Conservation (phyloP, 2,888 invertebrate genomes). For the Pediacus dermestoides region DNA sequence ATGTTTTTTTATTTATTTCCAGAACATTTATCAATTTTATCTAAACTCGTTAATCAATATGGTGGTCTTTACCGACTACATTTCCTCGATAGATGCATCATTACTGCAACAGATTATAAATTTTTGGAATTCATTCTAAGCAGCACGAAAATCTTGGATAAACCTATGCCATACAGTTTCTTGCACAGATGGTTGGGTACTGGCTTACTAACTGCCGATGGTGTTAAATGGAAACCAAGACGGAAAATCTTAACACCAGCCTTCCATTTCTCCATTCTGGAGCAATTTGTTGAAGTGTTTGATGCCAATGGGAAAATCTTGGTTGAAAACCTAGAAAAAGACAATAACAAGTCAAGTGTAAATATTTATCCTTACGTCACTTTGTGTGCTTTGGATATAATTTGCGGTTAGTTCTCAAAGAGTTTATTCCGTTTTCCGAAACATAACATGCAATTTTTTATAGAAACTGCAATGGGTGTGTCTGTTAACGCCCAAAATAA, state of each 20-base stretch:
- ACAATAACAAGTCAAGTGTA: conserved; percentile 18
- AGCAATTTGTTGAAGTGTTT: background rate
- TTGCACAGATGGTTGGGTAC: conserved; percentile 31
- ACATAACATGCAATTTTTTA: conserved; percentile 27
- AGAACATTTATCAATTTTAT: background rate
- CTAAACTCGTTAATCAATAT: no score
- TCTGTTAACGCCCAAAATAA: conserved; percentile 68
- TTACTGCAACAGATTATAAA: conserved; percentile 53
- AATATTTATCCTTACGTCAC: background rate
- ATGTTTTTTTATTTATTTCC: no score
- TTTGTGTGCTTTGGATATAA: conserved; percentile 1
- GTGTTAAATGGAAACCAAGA: conserved; percentile 11
- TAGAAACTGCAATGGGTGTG: conserved; percentile 83
- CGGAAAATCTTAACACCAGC: background rate
- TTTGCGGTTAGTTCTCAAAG: background rate
- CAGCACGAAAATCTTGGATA: conserved; percentile 26
- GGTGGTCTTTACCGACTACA: no score
- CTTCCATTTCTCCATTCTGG: background rate
- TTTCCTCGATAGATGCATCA: conserved; percentile 9
- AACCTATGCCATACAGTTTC: conserved; percentile 27
- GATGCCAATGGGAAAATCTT: background rate
- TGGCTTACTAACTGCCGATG: conserved; percentile 29
- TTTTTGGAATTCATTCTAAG: conserved; percentile 50
- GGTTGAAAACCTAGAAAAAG: background rate
- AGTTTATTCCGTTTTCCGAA: background rate